Percentiles rank a stretch among this genome's conserved stretches.
Conservation (phyloP, 1,140 invertebrate species). For the Drosophila oshimai region DNA sequence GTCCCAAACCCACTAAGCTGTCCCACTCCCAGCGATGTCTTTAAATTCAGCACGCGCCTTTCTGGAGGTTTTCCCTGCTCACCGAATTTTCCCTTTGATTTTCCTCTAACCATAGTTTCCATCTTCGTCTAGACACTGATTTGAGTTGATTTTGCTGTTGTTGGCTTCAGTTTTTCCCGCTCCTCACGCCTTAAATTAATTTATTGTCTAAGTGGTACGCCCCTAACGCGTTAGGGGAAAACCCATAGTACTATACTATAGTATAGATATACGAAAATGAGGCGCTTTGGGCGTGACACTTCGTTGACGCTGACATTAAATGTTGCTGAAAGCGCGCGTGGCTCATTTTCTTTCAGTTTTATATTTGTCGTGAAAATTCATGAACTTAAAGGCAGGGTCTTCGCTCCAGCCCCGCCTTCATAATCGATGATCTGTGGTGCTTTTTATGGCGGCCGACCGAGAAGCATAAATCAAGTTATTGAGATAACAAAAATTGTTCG, state of each 20-base stretch:
- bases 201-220: slow-evolving; percentile 65
- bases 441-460: slow-evolving; percentile 23
- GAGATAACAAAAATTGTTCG: slow-evolving; percentile 47
- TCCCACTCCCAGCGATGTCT: slow-evolving; percentile 10
- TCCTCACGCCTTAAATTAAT: slow-evolving; percentile 57
- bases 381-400: slow-evolving; percentile 31
- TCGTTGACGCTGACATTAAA: slow-evolving; percentile 65
- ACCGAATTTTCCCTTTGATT: background rate
- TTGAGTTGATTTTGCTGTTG: slow-evolving; percentile 50
- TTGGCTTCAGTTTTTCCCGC: background rate
- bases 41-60: slow-evolving; percentile 67
- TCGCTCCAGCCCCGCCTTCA: background rate
- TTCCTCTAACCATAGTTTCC: slow-evolving; percentile 15
- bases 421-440: slow-evolving; percentile 37
- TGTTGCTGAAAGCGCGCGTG: slow-evolving; percentile 63
- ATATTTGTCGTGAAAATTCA: slow-evolving; percentile 41
- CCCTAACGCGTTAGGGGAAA: background rate
- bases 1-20: slow-evolving; percentile 22
- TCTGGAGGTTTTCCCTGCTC: slow-evolving; percentile 21
- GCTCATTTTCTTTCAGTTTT: slow-evolving; percentile 40
- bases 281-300: slow-evolving; percentile 47
- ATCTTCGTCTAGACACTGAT: slow-evolving; percentile 71
- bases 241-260: background rate
- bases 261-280: background rate
- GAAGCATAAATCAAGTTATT: slow-evolving; percentile 70